phyloP scores from a whole-genome alignment of 2,113 vertebrate species.

The Pseudonaja textilis region DNA sequence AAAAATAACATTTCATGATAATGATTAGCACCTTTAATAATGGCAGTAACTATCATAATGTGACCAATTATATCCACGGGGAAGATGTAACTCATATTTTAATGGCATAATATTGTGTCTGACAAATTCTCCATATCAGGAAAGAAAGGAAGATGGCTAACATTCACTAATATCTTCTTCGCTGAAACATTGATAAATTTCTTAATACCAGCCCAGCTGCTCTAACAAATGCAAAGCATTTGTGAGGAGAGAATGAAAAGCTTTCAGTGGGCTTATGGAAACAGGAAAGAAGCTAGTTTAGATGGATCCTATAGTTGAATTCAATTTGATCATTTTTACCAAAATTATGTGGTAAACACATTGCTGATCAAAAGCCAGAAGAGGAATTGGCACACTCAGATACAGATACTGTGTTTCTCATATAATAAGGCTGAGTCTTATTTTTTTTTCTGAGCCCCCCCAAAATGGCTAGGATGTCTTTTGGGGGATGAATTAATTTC shows the following conservation, averaged over 20 bases:
- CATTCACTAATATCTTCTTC: background rate
- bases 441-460: too few relatives aligned
- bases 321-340: background rate
- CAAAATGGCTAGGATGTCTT: too few relatives aligned
- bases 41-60: slow-evolving; percentile 12
- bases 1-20: background rate
- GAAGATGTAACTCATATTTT: slow-evolving; percentile 32
- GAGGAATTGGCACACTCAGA: background rate
- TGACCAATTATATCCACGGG: slow-evolving; percentile 37
- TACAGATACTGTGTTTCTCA: too few relatives aligned
- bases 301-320: background rate
- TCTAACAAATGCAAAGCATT: background rate
- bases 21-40: background rate
- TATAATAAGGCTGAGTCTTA: too few relatives aligned
- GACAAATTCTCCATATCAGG: slow-evolving; percentile 19
- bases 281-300: background rate
- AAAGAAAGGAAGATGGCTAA: slow-evolving; percentile 29
- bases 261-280: rapidly evolving
- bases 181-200: slow-evolving; percentile 32
- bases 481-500: too few relatives aligned
- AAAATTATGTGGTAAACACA: background rate
- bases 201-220: slow-evolving; percentile 31
- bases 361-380: background rate
- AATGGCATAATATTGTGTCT: background rate
- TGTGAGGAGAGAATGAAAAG: background rate